phyloP scores from a whole-genome alignment of 1,140 invertebrate genomes.

The Asobara japonica region DNA sequence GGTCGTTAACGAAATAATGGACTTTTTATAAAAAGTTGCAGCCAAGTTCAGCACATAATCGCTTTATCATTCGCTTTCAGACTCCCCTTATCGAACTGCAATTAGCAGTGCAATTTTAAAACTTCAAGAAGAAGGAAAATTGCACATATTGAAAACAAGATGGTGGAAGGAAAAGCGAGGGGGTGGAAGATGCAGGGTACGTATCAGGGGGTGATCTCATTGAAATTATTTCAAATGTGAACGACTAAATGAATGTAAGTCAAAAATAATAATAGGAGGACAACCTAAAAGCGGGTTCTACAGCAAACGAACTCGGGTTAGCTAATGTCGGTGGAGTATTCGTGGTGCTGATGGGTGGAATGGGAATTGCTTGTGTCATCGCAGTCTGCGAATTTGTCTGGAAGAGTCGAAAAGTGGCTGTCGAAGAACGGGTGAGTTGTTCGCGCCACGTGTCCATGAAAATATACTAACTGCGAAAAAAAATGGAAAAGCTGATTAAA shows the following conservation, averaged over 20 bases:
- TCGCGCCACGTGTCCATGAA: too few relatives aligned
- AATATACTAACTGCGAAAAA: too few relatives aligned
- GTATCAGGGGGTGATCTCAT: constrained; percentile 40
- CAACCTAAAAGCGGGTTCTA: constrained; percentile 83
- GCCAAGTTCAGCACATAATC: too few relatives aligned
- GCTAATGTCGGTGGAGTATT: constrained; percentile 96
- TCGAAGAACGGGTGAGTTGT: constrained; percentile 87
- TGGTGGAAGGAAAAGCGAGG: constrained; percentile 96
- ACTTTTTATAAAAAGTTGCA: too few relatives aligned
- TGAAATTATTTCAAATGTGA: not conserved
- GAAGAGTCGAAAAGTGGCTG: constrained; percentile 91
- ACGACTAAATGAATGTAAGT: not conserved
- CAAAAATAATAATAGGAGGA: constrained; percentile 72
- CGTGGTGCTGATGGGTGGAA: constrained; percentile 91
- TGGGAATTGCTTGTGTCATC: constrained; percentile 88
- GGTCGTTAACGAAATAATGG: too few relatives aligned
- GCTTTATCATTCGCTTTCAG: constrained; percentile 64
- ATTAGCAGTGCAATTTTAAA: constrained; percentile 90
- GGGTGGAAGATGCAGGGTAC: constrained; percentile 83
- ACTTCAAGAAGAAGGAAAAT: constrained; percentile 91
- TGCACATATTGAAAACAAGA: constrained; percentile 91
- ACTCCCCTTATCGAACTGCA: constrained; percentile 86
- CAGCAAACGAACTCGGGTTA: constrained; percentile 86
- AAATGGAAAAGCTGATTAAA: too few relatives aligned
- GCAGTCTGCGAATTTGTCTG: constrained; percentile 92